phyloP scores from a whole-genome alignment of 64 coral and sea anemone species.

The Porites australiensis region DNA sequence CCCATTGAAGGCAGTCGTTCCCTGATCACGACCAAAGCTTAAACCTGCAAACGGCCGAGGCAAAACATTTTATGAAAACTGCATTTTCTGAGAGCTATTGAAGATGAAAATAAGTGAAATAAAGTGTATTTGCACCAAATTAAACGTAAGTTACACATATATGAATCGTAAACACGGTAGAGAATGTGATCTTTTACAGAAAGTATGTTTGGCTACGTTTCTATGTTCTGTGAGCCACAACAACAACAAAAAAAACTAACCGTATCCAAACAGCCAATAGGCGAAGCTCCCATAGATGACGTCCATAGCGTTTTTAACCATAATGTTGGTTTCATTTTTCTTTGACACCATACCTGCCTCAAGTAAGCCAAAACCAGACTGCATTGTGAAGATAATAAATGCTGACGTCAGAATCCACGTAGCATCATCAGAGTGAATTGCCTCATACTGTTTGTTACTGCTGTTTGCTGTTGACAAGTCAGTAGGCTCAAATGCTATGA shows the following conservation, averaged over 20 bases:
- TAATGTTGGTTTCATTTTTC: conserved; percentile 68
- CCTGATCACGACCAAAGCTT: conserved; percentile 24
- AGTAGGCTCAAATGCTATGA: not conserved
- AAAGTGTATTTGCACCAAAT: too few relatives aligned
- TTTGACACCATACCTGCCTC: conserved; percentile 65
- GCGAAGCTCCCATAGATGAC: conserved; percentile 60
- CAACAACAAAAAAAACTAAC: not conserved
- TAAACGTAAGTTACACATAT: too few relatives aligned
- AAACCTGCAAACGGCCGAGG: not conserved
- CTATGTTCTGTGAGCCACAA: too few relatives aligned
- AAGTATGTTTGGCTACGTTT: too few relatives aligned
- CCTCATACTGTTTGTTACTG: not conserved
- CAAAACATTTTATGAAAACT: too few relatives aligned
- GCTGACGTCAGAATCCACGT: conserved; percentile 68
- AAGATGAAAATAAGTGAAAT: too few relatives aligned
- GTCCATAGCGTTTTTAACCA: conserved; percentile 66
- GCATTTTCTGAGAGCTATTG: too few relatives aligned
- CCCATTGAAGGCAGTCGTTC: conserved; percentile 39
- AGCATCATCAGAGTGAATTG: conserved; percentile 42
- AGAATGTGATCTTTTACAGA: too few relatives aligned
- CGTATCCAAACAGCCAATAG: conserved; percentile 66
- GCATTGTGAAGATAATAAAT: conserved; percentile 72
- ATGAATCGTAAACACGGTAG: too few relatives aligned
- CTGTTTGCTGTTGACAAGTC: not conserved
- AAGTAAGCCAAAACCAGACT: conserved; percentile 61